Conservation (phyloP, 1,140 invertebrate genomes). For the Coenobita brevimanus region DNA sequence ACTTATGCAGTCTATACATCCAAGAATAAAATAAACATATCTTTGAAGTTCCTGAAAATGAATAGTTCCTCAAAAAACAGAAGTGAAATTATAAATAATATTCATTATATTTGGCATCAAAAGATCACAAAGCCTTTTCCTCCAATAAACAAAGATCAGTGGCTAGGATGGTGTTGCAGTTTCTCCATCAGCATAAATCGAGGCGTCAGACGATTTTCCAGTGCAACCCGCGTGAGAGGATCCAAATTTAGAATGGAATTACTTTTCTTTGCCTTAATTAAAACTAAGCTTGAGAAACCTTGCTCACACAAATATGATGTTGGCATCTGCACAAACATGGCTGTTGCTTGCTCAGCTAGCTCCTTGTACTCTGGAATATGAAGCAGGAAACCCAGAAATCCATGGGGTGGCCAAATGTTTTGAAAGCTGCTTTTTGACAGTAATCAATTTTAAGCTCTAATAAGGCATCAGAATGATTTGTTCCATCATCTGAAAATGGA, state of each 20-base stretch:
- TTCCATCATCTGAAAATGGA: slow-evolving; percentile 9
- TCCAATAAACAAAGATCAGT: slow-evolving; percentile 17
- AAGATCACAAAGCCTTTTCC: slow-evolving; percentile 2
- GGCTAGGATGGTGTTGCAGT: too few relatives aligned
- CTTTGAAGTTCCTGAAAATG: not conserved
- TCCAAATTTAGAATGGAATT: too few relatives aligned
- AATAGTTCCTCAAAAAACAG: not conserved
- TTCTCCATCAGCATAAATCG: too few relatives aligned
- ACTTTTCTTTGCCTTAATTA: too few relatives aligned
- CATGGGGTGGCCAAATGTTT: too few relatives aligned
- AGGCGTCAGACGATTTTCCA: too few relatives aligned
- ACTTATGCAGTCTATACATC: too few relatives aligned
- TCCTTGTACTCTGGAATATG: slow-evolving; percentile 15
- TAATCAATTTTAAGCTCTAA: slow-evolving; percentile 10
- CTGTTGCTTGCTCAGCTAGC: slow-evolving; percentile 25
- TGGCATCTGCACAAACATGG: slow-evolving; percentile 30
- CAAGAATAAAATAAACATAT: too few relatives aligned
- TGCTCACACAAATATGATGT: too few relatives aligned
- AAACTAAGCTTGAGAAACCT: too few relatives aligned
- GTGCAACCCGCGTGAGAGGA: too few relatives aligned
- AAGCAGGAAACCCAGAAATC: not conserved
- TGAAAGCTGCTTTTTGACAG: too few relatives aligned
- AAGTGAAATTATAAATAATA: slow-evolving; percentile 13
- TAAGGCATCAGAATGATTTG: slow-evolving; percentile 24
- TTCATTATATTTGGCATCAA: not conserved